Evolutionary conservation across 2,888 invertebrate genomes (phyloP).

Genomic region (Eudemis profundana): DNA sequence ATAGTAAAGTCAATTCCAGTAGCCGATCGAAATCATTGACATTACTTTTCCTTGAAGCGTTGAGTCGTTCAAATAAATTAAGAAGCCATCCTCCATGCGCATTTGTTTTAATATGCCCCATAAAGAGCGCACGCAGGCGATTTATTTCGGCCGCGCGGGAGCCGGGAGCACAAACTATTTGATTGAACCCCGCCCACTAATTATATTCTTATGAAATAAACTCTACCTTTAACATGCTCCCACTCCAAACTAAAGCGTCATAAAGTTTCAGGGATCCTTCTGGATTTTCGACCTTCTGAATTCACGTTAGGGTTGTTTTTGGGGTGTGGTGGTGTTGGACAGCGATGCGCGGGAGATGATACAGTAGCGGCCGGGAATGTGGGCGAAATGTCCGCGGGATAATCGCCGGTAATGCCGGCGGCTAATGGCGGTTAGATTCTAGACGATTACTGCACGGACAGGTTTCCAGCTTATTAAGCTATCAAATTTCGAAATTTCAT

Average conservation of each 20-base stretch:
- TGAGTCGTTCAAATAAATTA: constrained; percentile 40
- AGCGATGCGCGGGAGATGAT: constrained; percentile 49
- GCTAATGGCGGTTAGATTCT: constrained; percentile 41
- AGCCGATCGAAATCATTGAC: constrained; percentile 17
- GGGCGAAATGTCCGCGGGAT: constrained; percentile 51
- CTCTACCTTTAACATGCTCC: constrained; percentile 72
- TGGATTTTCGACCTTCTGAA: constrained; percentile 10
- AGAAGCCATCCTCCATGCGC: constrained; percentile 31
- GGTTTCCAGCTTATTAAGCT: constrained; percentile 32
- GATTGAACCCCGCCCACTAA: constrained; percentile 84
- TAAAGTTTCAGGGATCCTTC: constrained; percentile 22
- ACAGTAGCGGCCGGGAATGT: constrained; percentile 52
- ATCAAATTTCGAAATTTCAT: constrained; percentile 15
- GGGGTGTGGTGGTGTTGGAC: constrained; percentile 44
- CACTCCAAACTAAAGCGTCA: constrained; percentile 46
- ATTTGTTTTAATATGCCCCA: constrained; percentile 43
- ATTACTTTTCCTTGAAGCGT: constrained; percentile 32
- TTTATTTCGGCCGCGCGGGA: constrained; percentile 47
- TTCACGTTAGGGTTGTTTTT: constrained; percentile 11
- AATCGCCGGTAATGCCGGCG: constrained; percentile 50
- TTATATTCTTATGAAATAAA: constrained; percentile 84
- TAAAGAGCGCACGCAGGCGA: constrained; percentile 41
- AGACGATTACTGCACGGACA: constrained; percentile 24
- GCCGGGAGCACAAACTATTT: constrained; percentile 67
- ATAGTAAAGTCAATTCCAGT: constrained; percentile 22